Evolutionary conservation across 2,113 vertebrate genomes (phyloP), one percentile per base, ranked within the genome.

Genomic region (Glareola pratincola): DNA sequence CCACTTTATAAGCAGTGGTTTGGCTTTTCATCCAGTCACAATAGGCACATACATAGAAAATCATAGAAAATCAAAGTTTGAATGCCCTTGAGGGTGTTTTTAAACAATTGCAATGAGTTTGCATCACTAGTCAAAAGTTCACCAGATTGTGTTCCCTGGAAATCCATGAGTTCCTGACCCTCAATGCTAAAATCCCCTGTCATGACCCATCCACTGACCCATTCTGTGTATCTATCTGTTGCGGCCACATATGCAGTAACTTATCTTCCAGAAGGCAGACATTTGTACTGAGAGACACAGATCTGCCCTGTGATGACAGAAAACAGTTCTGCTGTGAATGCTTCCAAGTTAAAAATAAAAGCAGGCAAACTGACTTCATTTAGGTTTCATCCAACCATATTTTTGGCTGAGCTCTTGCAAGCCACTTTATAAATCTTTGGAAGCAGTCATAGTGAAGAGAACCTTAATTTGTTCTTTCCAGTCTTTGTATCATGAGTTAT

Each of bases 321-420:
- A 89, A 77, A 45, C 69, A 68, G 34, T 63, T 87, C 62, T 48
- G 39, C 24, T 95, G 20, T 68, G 69, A 89, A n/a, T 39, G 36
- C 10, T 89, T 81, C 43, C 20, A 85, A 51, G 29, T 72, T 89
- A 60, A 85, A 91, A 94, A 89, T 83, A 43, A 86, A 89, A 87
- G 45, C 43, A 90, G 62, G 48, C 43, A 79, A 91, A 91, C 24
- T n/a, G 48, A 72, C 24, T 94, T 92, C 32, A 62, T 20, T 74
- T 81, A 60, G 13, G 48, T 85, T 92, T 91, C 41, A 79, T 60
- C 48, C 57, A 74, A 91, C 78, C 21, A 18, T 77, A 57, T 77
- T 80, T 94, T 91, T 94, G 80, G 53, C 39, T 85, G 56, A 94
- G 51, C 13, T 84, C 57, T 88, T 92, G 36, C 56, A 89, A 92